These are phyloP conservation scores for Brachyopa scutellaris DNA, from an alignment of 2,888 invertebrate species.

Conservation along the genomic window DNA sequence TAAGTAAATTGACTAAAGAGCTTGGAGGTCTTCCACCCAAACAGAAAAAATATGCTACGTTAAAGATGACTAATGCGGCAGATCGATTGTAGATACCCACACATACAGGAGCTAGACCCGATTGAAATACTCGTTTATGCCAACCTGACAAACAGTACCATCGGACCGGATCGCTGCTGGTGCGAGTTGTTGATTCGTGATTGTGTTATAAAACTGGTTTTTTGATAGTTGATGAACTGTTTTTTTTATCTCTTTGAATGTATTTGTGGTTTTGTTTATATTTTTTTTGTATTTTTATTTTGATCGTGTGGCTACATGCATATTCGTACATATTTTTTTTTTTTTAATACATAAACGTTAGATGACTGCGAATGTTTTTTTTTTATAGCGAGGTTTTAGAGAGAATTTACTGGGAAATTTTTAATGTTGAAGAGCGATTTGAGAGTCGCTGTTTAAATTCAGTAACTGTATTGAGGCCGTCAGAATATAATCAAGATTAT, in stretches of 20 bases:
- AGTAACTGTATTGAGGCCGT: too few species aligned
- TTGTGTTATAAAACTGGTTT: neutral
- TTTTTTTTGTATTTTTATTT: slow-evolving; percentile 8
- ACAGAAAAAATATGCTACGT: neutral
- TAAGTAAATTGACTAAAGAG: slow-evolving; percentile 10
- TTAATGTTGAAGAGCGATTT: neutral
- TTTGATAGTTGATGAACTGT: neutral
- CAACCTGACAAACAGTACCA: slow-evolving; percentile 1
- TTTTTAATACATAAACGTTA: neutral
- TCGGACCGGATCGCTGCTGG: slow-evolving; percentile 4
- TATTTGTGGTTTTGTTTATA: neutral
- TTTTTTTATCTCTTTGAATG: neutral
- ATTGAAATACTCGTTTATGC: slow-evolving; percentile 2
- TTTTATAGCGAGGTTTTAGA: neutral
- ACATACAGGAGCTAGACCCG: neutral
- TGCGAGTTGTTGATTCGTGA: too few species aligned
- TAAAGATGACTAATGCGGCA: slow-evolving; percentile 32
- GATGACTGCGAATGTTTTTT: neutral
- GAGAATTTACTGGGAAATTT: neutral
- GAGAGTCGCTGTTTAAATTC: neutral
- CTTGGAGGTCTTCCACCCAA: neutral
- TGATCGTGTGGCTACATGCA: too few species aligned
- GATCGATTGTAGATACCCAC: neutral
- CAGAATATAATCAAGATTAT: too few species aligned
- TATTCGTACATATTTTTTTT: too few species aligned